phyloP scores from a whole-genome alignment of 2,888 invertebrate species.

The Scaeva pyrastri region DNA sequence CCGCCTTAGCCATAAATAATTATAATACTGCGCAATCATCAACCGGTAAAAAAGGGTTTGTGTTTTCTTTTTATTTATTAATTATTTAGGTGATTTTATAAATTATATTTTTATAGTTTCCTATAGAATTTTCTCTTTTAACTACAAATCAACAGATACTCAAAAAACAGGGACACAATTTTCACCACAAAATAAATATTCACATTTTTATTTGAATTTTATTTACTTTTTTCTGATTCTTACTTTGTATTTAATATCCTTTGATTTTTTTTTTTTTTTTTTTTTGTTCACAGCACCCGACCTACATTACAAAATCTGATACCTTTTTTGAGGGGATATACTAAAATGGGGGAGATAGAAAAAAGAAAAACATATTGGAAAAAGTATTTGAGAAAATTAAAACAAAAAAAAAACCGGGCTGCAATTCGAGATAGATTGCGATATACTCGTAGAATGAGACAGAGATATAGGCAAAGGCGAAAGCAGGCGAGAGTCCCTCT shows the following conservation, averaged over 20 bases:
- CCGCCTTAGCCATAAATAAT: constrained; percentile 6
- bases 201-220: constrained; percentile 15
- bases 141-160: constrained; percentile 30
- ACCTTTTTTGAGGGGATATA: constrained; percentile 40
- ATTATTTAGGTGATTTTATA: constrained; percentile 2
- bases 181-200: constrained; percentile 10
- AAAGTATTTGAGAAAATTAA: constrained; percentile 55
- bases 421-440: constrained; percentile 17
- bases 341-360: constrained; percentile 1
- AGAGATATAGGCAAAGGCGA: constrained; percentile 17
- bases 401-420: constrained; percentile 65
- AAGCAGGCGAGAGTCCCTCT: constrained; percentile 57
- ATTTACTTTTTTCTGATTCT: not conserved
- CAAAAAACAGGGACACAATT: constrained; percentile 9
- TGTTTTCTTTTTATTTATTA: not conserved
- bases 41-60: constrained; percentile 31
- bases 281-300: constrained; percentile 35
- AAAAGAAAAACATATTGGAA: constrained; percentile 34
- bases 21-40: not conserved
- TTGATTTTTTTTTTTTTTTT: not conserved
- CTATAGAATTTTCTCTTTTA: not conserved
- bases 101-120: not conserved
- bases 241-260: constrained; percentile 9
- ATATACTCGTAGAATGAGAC: constrained; percentile 56
- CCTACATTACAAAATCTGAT: constrained; percentile 75